Conservation (phyloP, 2,797 vertebrate genomes). For the Fistularia commersonii region DNA sequence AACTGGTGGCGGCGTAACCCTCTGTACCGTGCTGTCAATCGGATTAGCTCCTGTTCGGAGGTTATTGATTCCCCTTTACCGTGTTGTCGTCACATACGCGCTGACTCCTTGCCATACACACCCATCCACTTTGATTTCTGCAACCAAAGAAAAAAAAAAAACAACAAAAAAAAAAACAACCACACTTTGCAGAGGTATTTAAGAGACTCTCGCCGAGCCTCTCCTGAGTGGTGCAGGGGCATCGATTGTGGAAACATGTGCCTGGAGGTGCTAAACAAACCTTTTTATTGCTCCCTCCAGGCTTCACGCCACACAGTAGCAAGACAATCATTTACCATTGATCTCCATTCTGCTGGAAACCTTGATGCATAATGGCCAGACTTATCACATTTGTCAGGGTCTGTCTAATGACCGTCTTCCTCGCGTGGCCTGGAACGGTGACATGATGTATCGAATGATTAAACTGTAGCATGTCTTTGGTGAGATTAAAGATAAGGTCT, state of each 20-base stretch:
- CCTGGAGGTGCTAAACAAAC: constrained; percentile 56
- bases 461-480: no score
- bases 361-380: constrained; percentile 35
- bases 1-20: no score
- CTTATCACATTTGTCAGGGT: constrained; percentile 38
- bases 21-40: no score
- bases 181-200: constrained; percentile 16
- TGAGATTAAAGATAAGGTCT: no score
- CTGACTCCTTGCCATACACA: no score
- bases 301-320: constrained; percentile 33
- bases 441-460: no score
- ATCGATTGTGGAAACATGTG: constrained; percentile 59
- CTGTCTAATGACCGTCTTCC: constrained; percentile 13
- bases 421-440: neutral
- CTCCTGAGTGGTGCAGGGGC: constrained; percentile 47
- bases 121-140: no score
- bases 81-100: no score
- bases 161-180: no score
- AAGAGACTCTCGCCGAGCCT: constrained; percentile 11
- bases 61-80: no score
- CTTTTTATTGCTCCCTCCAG: constrained; percentile 51
- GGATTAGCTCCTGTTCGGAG: no score
- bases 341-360: constrained; percentile 50
- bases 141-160: no score
- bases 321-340: constrained; percentile 58